A percentile compares a stretch with the other conserved stretches of the same genome.
Conservation (phyloP, 2,797 vertebrate genomes). For the Huso huso region DNA sequence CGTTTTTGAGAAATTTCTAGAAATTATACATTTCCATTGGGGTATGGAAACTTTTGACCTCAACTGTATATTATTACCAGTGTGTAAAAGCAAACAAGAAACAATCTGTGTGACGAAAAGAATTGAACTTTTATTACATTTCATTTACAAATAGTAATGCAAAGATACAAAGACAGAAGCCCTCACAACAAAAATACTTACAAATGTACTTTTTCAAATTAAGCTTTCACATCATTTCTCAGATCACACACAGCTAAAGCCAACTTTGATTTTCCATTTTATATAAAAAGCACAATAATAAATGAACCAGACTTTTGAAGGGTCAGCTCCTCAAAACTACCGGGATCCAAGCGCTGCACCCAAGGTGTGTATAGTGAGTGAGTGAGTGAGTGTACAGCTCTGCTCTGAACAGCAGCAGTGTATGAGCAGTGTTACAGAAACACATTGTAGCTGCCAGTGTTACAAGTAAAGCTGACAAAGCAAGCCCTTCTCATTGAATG, state of each 20-base stretch:
- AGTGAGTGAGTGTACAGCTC: constrained; percentile 46
- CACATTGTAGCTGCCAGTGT: too few relatives aligned
- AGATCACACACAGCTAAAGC: constrained; percentile 58
- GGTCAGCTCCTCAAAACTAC: constrained; percentile 50
- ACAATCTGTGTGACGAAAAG: too few relatives aligned
- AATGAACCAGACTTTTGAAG: constrained; percentile 52
- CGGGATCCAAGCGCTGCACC: constrained; percentile 44
- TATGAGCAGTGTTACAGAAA: too few relatives aligned
- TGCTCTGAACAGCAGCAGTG: constrained; percentile 26
- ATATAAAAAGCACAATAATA: constrained; percentile 57
- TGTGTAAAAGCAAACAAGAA: too few relatives aligned
- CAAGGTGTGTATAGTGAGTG: constrained; percentile 67
- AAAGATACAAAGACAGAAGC: constrained; percentile 85
- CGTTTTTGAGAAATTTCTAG: too few relatives aligned
- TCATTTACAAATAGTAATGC: constrained; percentile 83
- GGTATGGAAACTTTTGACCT: too few relatives aligned
- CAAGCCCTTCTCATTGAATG: too few relatives aligned
- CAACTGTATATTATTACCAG: too few relatives aligned
- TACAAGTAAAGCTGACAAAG: too few relatives aligned
- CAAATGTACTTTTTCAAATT: constrained; percentile 48
- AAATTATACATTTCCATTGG: too few relatives aligned
- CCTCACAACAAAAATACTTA: constrained; percentile 57
- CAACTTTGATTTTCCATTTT: constrained; percentile 39
- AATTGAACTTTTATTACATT: constrained; percentile 64
- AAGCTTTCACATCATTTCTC: constrained; percentile 54